Evolutionary conservation across 2,888 invertebrate species (phyloP).

Genomic region (Scaptomyza tumidula): DNA sequence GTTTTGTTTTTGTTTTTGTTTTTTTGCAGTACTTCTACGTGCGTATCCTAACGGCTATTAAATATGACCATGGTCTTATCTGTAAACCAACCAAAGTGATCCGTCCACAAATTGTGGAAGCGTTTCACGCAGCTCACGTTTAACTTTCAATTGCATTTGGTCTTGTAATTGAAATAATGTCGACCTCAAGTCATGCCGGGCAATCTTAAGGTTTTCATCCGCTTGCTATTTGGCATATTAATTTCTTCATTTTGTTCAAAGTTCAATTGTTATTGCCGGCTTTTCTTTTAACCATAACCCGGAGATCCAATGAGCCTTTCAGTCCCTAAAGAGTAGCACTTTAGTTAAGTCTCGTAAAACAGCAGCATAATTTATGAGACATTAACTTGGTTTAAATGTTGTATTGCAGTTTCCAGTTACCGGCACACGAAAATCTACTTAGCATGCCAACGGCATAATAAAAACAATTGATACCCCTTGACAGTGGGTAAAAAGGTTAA

Average conservation of each 20-base stretch:
- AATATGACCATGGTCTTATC: slow-evolving; percentile 28
- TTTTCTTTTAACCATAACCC: slow-evolving; percentile 10
- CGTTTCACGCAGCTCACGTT: slow-evolving; percentile 51
- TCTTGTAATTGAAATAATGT: slow-evolving; percentile 59
- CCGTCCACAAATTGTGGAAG: slow-evolving; percentile 5
- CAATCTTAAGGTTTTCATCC: slow-evolving; percentile 14
- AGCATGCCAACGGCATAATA: neutral
- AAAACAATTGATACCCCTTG: neutral
- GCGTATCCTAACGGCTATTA: slow-evolving; percentile 42
- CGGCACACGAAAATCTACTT: slow-evolving; percentile 24
- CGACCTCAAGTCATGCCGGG: slow-evolving; percentile 25
- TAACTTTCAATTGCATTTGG: slow-evolving; percentile 39
- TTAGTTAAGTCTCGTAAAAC: slow-evolving; percentile 47
- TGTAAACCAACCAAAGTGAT: neutral
- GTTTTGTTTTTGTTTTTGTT: slow-evolving; percentile 20
- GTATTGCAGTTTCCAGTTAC: slow-evolving; percentile 39
- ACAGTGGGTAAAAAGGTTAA: neutral
- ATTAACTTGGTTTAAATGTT: slow-evolving; percentile 36
- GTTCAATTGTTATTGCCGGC: slow-evolving; percentile 25
- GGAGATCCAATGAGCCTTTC: slow-evolving; percentile 42
- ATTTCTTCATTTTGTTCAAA: slow-evolving; percentile 53
- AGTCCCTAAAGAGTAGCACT: slow-evolving; percentile 16
- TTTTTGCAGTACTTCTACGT: slow-evolving; percentile 19
- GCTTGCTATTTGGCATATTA: slow-evolving; percentile 55
- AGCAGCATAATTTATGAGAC: slow-evolving; percentile 52